These are phyloP conservation scores for Chironomus striatipennis DNA, from an alignment of 1,140 invertebrate genomes.

Conservation along the genomic window DNA sequence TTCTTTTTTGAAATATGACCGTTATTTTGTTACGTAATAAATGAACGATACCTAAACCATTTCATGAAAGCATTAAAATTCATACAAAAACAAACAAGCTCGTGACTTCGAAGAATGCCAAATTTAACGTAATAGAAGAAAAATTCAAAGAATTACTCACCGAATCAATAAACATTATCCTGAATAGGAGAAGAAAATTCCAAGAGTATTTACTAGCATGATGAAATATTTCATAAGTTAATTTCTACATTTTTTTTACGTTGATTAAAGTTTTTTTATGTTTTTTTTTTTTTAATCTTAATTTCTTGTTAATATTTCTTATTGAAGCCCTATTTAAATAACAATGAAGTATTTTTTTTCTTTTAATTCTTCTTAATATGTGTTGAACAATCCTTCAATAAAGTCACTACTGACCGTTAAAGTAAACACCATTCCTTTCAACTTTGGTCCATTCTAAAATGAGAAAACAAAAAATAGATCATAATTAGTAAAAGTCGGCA, in stretches of 20 bases:
- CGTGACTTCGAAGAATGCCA: too few relatives aligned
- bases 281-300: not conserved
- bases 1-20: too few relatives aligned
- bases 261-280: not conserved
- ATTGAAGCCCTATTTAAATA: slow-evolving; percentile 13
- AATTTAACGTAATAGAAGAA: too few relatives aligned
- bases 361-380: not conserved
- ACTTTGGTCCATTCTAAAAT: slow-evolving; percentile 22
- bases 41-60: too few relatives aligned
- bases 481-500: not conserved
- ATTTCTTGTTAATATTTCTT: too few relatives aligned
- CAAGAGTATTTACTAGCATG: slow-evolving; percentile 7
- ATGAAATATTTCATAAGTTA: slow-evolving; percentile 10
- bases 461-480: not conserved
- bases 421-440: not conserved
- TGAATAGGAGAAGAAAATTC: not conserved
- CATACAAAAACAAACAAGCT: too few relatives aligned
- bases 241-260: not conserved
- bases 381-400: not conserved
- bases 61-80: too few relatives aligned
- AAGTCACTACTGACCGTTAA: slow-evolving; percentile 14
- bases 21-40: too few relatives aligned
- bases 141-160: not conserved
- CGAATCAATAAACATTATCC: not conserved
- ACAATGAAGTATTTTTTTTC: not conserved